A percentile compares a stretch with the other conserved stretches of the same genome.
These are phyloP conservation scores for Todiramphus saurophagus DNA, from an alignment of 2,113 vertebrate species.

Conservation along the genomic window DNA sequence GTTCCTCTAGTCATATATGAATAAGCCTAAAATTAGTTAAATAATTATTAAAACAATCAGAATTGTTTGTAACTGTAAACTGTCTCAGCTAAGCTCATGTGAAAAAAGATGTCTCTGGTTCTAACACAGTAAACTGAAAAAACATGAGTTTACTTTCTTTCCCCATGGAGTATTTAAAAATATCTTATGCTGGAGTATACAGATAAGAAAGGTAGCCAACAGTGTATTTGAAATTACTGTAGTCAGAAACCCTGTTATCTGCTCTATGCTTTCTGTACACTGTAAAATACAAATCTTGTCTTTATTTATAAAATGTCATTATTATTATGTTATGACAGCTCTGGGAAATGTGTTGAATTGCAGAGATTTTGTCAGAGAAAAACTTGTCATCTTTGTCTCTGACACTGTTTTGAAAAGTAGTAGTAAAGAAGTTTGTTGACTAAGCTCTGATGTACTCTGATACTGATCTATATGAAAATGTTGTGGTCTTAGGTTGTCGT, in stretches of 20 bases:
- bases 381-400: neutral
- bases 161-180: neutral
- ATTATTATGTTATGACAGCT: neutral
- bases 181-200: neutral
- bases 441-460: neutral
- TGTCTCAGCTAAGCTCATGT: slow-evolving; percentile 12
- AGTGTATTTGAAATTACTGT: neutral
- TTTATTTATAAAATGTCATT: neutral
- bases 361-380: neutral
- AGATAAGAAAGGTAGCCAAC: neutral
- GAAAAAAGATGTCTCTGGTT: neutral
- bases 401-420: neutral
- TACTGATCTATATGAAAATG: neutral
- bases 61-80: neutral
- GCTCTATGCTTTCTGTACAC: neutral
- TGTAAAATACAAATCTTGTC: neutral
- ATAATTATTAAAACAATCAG: neutral
- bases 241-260: neutral
- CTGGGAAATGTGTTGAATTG: neutral
- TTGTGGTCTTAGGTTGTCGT: neutral
- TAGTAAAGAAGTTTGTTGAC: neutral
- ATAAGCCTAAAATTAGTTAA: neutral
- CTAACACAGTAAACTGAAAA: neutral
- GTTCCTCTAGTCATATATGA: neutral
- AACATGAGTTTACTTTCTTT: neutral